These are phyloP conservation scores for Halesus radiatus DNA, from an alignment of 1,140 invertebrate genomes.

Conservation along the genomic window DNA sequence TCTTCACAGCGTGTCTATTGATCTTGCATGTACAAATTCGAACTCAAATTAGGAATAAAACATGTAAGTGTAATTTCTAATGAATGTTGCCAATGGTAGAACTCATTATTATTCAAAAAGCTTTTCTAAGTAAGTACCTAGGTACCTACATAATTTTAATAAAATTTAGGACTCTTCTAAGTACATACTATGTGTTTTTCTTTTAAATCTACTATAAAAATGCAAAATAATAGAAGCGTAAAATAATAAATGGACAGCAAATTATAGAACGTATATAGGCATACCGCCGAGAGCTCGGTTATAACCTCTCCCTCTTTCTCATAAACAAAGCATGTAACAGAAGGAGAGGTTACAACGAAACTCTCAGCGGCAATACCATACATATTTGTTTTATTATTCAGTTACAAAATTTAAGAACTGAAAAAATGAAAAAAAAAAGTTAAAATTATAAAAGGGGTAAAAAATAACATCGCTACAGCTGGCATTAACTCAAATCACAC, in stretches of 20 bases:
- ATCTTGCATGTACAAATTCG: neutral
- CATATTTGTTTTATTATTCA: neutral
- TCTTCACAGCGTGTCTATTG: too few species aligned
- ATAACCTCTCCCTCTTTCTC: too few species aligned
- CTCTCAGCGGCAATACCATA: too few species aligned
- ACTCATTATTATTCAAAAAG: neutral
- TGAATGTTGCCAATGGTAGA: conserved; percentile 1
- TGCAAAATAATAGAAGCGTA: conserved; percentile 5
- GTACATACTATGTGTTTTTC: conserved; percentile 9
- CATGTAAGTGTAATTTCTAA: neutral
- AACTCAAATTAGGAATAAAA: neutral
- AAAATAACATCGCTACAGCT: too few species aligned
- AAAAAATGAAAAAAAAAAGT: too few species aligned
- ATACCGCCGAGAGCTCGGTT: too few species aligned
- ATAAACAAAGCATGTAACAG: too few species aligned
- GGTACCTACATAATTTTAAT: neutral
- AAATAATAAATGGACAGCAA: neutral
- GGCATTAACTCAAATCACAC: too few species aligned
- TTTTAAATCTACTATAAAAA: conserved; percentile 10
- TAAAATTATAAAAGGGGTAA: too few species aligned
- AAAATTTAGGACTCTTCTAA: too few species aligned
- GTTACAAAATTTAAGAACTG: too few species aligned
- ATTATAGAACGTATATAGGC: neutral
- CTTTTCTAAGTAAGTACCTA: conserved; percentile 13
- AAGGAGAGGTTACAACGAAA: too few species aligned